Conservation (phyloP, 2,888 invertebrate species). For the Zelleria hepariella region DNA sequence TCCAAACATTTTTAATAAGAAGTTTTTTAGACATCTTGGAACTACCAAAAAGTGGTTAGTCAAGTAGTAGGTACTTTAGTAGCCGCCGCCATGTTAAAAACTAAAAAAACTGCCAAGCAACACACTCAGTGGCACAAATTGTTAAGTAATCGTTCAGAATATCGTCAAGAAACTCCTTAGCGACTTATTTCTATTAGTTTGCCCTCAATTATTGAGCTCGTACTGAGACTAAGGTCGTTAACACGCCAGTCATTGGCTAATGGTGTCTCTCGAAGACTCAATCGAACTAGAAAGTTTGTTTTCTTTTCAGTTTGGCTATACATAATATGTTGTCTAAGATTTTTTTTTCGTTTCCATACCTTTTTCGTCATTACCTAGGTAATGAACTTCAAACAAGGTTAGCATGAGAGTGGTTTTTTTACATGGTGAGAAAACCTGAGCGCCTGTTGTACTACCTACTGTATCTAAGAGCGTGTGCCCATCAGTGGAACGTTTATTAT, state of each 20-base stretch:
- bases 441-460: no score
- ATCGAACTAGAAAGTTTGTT: background rate
- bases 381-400: no score
- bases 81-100: background rate
- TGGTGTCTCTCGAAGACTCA: background rate
- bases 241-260: background rate
- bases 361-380: no score
- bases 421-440: no score
- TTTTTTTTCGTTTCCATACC: no score
- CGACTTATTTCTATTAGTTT: constrained; percentile 2
- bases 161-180: background rate
- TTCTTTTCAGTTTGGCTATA: no score
- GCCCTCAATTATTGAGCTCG: constrained; percentile 2
- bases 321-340: no score
- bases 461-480: no score
- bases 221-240: background rate
- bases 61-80: background rate
- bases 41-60: background rate
- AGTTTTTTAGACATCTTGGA: no score
- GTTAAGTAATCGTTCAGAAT: constrained; percentile 1
- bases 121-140: constrained; percentile 4
- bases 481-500: no score
- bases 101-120: background rate
- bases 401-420: no score
- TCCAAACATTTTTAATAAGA: no score